These are phyloP conservation scores for Podarcis muralis DNA, from an alignment of 2,113 vertebrate species.

Conservation along the genomic window DNA sequence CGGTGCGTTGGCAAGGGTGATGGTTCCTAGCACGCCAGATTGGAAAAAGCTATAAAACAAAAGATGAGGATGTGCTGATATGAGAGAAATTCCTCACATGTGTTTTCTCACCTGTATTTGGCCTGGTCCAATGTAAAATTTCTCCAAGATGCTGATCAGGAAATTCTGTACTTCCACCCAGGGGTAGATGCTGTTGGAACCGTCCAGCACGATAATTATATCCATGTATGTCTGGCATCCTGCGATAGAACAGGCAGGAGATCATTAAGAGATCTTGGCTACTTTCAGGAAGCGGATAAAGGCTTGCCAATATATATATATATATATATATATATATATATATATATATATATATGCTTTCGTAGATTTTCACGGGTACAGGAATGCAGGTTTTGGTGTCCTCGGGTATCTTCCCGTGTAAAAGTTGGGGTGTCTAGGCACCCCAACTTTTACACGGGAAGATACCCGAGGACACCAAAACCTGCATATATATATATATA, in stretches of 20 bases:
- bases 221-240: slow-evolving; percentile 98
- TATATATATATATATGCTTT: too few species aligned
- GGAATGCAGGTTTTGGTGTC: too few species aligned
- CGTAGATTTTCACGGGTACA: too few species aligned
- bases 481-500: too few species aligned
- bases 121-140: slow-evolving; percentile 92
- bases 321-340: too few species aligned
- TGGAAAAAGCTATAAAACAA: fast-evolving
- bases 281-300: not conserved
- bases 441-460: too few species aligned
- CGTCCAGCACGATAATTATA: slow-evolving; percentile 95
- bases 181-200: slow-evolving; percentile 98
- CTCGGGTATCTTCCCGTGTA: too few species aligned
- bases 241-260: slow-evolving; percentile 46
- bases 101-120: slow-evolving; percentile 90
- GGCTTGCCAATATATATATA: not conserved
- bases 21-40: fast-evolving
- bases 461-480: too few species aligned
- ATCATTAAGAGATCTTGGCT: not conserved
- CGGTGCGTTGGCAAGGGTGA: fast-evolving
- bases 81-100: fast-evolving
- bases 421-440: too few species aligned
- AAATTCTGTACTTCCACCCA: slow-evolving; percentile 98
- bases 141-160: slow-evolving; percentile 94
- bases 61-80: not conserved